Conservation (phyloP, 1,140 invertebrate genomes). For the Steinernema feltiae region DNA sequence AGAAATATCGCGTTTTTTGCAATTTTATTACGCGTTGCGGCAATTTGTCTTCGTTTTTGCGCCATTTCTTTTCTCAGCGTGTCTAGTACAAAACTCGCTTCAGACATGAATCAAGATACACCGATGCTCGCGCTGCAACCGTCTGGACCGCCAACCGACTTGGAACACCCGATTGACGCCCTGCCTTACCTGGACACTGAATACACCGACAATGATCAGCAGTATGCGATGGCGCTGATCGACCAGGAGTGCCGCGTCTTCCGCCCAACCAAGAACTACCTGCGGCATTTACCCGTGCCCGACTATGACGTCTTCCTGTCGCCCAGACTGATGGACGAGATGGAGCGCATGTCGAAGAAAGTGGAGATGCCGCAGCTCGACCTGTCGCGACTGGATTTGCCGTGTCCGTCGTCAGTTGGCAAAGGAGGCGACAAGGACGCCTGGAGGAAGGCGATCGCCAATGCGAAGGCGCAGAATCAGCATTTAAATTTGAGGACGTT, state of each 20-base stretch:
- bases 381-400: constrained; percentile 32
- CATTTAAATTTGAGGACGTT: constrained; percentile 30
- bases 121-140: not conserved
- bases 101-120: not conserved
- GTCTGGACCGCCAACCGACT: not conserved
- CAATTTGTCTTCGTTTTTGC: no score
- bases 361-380: constrained; percentile 34
- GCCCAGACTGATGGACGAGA: constrained; percentile 27
- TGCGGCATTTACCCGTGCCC: constrained; percentile 30
- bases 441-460: constrained; percentile 34
- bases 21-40: not conserved
- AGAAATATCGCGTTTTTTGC: no score
- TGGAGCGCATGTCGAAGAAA: constrained; percentile 32
- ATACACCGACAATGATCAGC: constrained; percentile 33
- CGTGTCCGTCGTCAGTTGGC: constrained; percentile 17
- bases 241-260: constrained; percentile 35
- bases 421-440: constrained; percentile 30
- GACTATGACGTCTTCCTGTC: constrained; percentile 37
- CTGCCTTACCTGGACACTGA: constrained; percentile 35
- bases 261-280: constrained; percentile 36
- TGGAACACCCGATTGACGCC: constrained; percentile 26
- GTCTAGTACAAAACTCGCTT: no score
- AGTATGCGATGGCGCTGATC: constrained; percentile 29
- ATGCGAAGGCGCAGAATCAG: constrained; percentile 38
- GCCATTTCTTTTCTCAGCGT: no score